Conservation (phyloP, 2,113 vertebrate species). For the Puffinus mauretanicus region DNA sequence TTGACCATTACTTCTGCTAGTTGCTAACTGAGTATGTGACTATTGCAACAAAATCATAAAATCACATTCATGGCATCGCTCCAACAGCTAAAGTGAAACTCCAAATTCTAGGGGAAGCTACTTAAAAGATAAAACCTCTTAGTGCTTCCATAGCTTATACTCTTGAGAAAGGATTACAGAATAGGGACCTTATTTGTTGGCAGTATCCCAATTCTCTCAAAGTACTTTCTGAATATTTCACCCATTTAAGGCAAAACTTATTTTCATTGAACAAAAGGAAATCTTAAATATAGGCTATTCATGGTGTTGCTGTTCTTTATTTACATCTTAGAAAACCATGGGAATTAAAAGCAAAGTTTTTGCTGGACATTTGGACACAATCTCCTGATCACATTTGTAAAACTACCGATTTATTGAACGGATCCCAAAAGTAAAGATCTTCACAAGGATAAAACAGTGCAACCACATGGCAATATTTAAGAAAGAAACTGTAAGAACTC, state of each 20-base stretch:
- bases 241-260: not conserved
- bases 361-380: not conserved
- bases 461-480: not conserved
- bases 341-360: not conserved
- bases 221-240: not conserved
- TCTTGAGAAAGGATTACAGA: not conserved
- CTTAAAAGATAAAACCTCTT: conserved; percentile 6
- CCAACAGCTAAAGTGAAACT: not conserved
- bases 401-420: not conserved
- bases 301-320: not conserved
- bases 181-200: not conserved
- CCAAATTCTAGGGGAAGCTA: not conserved
- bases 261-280: not conserved
- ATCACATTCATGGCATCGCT: not conserved
- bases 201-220: not conserved
- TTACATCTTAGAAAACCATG: not conserved
- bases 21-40: not conserved
- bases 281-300: not conserved
- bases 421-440: not conserved
- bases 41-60: not conserved
- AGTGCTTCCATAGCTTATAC: not conserved
- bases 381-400: not conserved
- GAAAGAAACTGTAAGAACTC: not conserved
- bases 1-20: not conserved
- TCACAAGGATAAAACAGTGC: not conserved